phyloP scores from a whole-genome alignment of 2,113 vertebrate genomes.

The Zonotrichia leucophrys region DNA sequence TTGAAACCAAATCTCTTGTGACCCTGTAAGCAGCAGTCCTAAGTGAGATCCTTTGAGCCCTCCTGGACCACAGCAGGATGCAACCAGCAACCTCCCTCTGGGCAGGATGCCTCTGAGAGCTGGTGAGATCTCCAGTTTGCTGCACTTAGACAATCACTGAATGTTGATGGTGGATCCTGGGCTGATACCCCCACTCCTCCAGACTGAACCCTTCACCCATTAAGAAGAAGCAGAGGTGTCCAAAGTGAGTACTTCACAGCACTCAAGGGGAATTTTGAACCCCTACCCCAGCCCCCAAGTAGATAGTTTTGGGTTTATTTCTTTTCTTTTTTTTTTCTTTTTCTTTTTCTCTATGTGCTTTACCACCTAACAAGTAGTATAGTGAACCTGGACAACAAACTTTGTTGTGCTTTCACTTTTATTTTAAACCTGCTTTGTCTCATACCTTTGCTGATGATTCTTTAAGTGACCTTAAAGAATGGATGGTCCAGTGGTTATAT shows the following conservation, averaged over 20 bases:
- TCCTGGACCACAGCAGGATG: background rate
- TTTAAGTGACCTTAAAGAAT: background rate
- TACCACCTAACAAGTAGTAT: background rate
- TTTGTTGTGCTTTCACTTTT: background rate
- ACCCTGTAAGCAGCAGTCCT: background rate
- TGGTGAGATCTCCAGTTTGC: background rate
- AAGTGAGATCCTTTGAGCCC: background rate
- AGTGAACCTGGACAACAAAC: background rate
- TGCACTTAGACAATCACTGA: fast-evolving
- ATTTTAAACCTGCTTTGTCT: background rate
- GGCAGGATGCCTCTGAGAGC: fast-evolving
- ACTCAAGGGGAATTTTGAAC: background rate
- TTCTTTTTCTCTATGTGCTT: background rate
- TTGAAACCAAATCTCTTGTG: background rate
- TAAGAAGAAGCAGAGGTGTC: background rate
- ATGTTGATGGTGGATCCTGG: background rate
- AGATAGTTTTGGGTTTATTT: background rate
- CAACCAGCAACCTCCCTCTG: background rate
- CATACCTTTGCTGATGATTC: background rate
- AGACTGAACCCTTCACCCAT: background rate
- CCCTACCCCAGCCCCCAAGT: fast-evolving
- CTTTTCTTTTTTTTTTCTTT: fast-evolving
- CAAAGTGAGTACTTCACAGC: background rate
- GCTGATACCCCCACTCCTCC: background rate
- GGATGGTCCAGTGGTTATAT: background rate